Evolutionary conservation across 2,888 invertebrate genomes (phyloP).

Genomic region (Tinea semifulvella): DNA sequence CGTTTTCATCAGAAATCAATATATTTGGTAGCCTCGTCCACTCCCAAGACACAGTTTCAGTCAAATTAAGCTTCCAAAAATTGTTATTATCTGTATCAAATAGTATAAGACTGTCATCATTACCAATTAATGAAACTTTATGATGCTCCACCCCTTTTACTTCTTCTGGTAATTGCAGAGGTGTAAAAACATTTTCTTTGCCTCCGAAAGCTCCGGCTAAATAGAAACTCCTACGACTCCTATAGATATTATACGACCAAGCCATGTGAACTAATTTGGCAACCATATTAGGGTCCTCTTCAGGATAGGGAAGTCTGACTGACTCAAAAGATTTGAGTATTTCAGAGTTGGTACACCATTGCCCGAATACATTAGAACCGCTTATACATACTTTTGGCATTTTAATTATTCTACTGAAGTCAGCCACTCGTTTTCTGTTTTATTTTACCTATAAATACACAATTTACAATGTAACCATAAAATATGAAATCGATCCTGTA

Average conservation of each 20-base stretch:
- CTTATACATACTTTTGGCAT: slow-evolving; percentile 22
- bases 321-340: slow-evolving; percentile 30
- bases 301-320: slow-evolving; percentile 17
- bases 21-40: slow-evolving; percentile 13
- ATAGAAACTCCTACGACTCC: slow-evolving; percentile 29
- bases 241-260: slow-evolving; percentile 53
- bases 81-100: slow-evolving; percentile 26
- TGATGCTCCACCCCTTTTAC: slow-evolving; percentile 18
- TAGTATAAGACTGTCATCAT: slow-evolving; percentile 37
- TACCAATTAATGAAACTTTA: slow-evolving; percentile 34
- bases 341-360: slow-evolving; percentile 37
- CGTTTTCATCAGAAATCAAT: slow-evolving; percentile 29
- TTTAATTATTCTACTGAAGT: slow-evolving; percentile 18
- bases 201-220: slow-evolving; percentile 40
- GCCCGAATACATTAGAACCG: slow-evolving; percentile 52
- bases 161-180: slow-evolving; percentile 32
- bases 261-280: slow-evolving; percentile 31
- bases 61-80: slow-evolving; percentile 35
- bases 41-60: slow-evolving; percentile 22
- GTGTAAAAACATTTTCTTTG: slow-evolving; percentile 28
- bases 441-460: too few species aligned
- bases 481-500: too few species aligned
- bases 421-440: too few species aligned
- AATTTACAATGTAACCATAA: too few species aligned
- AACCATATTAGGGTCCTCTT: slow-evolving; percentile 12